A percentile compares a stretch with the other conserved stretches of the same genome.
Evolutionary conservation across 2,888 invertebrate species (phyloP).

Genomic region (Andrena hattorfiana): DNA sequence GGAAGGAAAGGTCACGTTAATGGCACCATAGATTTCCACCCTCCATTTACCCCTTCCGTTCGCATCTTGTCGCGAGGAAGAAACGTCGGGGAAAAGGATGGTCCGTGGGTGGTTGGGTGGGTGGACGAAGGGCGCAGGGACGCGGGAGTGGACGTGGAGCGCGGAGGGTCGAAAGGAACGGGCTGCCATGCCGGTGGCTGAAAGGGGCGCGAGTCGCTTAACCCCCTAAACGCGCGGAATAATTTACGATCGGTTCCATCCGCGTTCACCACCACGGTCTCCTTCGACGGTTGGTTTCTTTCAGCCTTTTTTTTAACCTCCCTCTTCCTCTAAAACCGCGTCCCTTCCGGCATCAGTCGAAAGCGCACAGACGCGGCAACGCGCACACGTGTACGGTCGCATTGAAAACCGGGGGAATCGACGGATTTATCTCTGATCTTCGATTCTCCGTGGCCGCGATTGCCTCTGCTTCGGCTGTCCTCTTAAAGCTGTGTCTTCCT

Average conservation of each 20-base stretch:
- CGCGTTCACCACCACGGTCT: slow-evolving; percentile 63
- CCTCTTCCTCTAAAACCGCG: slow-evolving; percentile 36
- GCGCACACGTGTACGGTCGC: neutral
- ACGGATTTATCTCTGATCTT: slow-evolving; percentile 56
- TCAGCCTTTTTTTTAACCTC: slow-evolving; percentile 21
- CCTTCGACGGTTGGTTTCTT: slow-evolving; percentile 60
- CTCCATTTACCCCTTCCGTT: slow-evolving; percentile 64
- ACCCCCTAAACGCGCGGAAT: slow-evolving; percentile 75
- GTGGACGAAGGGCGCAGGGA: neutral
- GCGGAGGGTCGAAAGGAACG: slow-evolving; percentile 43
- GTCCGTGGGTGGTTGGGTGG: slow-evolving; percentile 19
- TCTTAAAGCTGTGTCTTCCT: neutral
- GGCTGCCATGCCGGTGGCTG: slow-evolving; percentile 55
- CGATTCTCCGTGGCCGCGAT: slow-evolving; percentile 20
- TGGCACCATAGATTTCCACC: slow-evolving; percentile 76
- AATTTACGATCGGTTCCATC: slow-evolving; percentile 77
- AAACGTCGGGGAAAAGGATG: slow-evolving; percentile 26
- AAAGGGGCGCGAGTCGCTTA: slow-evolving; percentile 75
- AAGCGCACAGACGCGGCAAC: slow-evolving; percentile 8
- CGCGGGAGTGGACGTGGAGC: neutral
- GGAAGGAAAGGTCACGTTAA: slow-evolving; percentile 66
- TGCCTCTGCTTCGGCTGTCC: neutral
- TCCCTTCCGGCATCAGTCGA: slow-evolving; percentile 25
- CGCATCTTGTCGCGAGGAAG: slow-evolving; percentile 52
- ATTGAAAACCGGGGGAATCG: slow-evolving; percentile 38